Evolutionary conservation across 2,888 invertebrate genomes (phyloP), one percentile per base, ranked within the genome.

Genomic region (Acleris cristana): DNA sequence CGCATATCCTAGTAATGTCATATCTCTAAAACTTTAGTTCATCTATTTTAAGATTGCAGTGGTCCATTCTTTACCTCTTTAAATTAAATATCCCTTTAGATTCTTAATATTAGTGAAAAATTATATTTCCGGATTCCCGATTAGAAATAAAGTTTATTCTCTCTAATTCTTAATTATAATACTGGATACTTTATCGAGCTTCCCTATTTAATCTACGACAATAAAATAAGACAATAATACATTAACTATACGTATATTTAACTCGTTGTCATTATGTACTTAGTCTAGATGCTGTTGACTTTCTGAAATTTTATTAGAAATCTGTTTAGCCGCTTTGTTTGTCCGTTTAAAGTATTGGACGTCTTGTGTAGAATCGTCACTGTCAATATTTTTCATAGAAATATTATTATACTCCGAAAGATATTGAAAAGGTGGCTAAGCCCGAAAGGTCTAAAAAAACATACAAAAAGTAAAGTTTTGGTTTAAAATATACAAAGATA

Each of bases 151-250:
- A 49, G 14, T 59, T 60, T 64, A 68, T 64, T 68, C 64, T 60
- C 40, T 53, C 58, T 68, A 64, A 53, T 44, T 19, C 18, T 54
- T 64, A 59, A 59, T 54, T 62, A 69, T 61, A 67, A 64, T 56
- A 70, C 58, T 73, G 55, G 69, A 72, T 69, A 71, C 70, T 69
- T 84, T 73, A 84, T 83, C 89, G 91, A 91, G 90, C 91, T 91
- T 91, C 89, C 83, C 82, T 85, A 86, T 77, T 80, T 79, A 80
- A 75, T 77, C 74, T 84, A 85, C 76, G 89, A 90, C 89, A 90
- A 89, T 89, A 88, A 79, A 65, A 65, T 86, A 85, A 83, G 86
- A 89, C 84, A 84, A 86, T 85, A 87, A 83, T 78, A 72, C 48
- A 48, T 48, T 62, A 58, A 62, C 58, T 68, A 58, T 73, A 80